phyloP scores from a whole-genome alignment of 64 coral and sea anemone species.

The Actinia equina region DNA sequence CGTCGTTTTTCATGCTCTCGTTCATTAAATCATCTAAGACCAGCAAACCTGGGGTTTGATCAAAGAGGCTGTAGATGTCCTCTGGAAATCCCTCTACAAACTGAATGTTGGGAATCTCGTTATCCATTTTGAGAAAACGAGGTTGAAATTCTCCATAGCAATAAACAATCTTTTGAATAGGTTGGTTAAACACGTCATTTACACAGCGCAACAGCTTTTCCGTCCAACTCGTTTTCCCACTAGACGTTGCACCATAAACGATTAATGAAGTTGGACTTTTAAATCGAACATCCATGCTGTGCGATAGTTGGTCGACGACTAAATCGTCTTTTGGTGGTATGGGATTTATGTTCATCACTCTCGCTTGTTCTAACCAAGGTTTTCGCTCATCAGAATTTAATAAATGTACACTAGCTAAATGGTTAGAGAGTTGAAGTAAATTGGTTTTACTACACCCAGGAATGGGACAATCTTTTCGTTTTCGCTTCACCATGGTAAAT shows the following conservation, averaged over 20 bases:
- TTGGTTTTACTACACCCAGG: not conserved
- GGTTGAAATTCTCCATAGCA: conserved; percentile 25
- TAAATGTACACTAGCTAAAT: not conserved
- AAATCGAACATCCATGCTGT: conserved; percentile 5
- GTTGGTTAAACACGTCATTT: not conserved
- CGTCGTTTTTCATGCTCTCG: conserved; percentile 10
- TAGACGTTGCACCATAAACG: not conserved
- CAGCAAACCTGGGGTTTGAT: conserved; percentile 22
- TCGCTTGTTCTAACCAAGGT: not conserved
- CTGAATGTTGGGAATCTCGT: not conserved
- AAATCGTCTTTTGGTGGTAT: not conserved
- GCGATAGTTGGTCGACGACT: not conserved
- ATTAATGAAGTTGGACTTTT: conserved; percentile 11
- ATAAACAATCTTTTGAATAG: conserved; percentile 5
- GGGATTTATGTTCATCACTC: not conserved
- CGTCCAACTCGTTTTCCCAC: conserved; percentile 8
- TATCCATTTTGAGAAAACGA: not conserved
- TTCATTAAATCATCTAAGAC: conserved; percentile 53
- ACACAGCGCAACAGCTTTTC: conserved; percentile 7
- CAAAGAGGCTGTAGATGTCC: conserved; percentile 4
- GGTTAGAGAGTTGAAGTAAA: not conserved
- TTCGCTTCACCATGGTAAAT: not conserved
- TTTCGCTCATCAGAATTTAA: conserved; percentile 9
- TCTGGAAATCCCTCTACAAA: conserved; percentile 18
- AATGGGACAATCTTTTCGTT: conserved; percentile 7